Base-by-base conservation (phyloP, 2,797 vertebrate genomes). In the Tinamus major region DNA sequence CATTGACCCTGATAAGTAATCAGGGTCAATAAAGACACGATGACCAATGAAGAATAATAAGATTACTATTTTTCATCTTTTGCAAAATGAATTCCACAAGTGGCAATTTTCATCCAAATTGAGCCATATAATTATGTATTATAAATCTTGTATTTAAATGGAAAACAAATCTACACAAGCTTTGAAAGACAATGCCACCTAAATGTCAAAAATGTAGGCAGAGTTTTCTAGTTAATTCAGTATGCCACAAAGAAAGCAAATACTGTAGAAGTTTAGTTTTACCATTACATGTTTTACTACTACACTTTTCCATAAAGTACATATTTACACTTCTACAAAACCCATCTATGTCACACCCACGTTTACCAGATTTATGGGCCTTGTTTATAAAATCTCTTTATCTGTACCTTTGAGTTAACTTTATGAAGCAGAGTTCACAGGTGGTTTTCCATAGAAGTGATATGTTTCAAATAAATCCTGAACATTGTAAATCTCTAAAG, bases 331-430 rank as follows among this genome's bases (percentile, higher is more conserved):
- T 83, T 53, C 71, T 55, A 49, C 29, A 81, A 80, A 92, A 53
- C 26, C 2, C 4, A 10, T 13, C 8, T 64, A 39, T n/a, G 17
- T 6, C 1, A 7, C 29, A 13, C 9, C 65, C 44, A 3, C 33
- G 51, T 5, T 59, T 67, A n/a, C 24, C 44, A 59, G 14, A 70
- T n/a, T 29, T 27, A 4, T 44, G 18, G 64, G 18, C 21, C 79
- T 61, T 58, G 4, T 37, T 42, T 65, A 65, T 42, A 29, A 29
- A 35, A 15, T 35, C 31, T 24, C 44, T 68, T 10, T 16, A 48
- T 49, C 13, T 13, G 35, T 48, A 17, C 15, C n/a, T 33, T 33
- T 35, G 24, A 68, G 23, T 49, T 49, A 56, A 19, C 55, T n/a
- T n/a, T 20, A 56, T 56, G 55, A 56, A n/a, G 31, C 55, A 56